Base-by-base conservation (phyloP, 2,888 invertebrate species). In the Notocelia uddmanniana region DNA sequence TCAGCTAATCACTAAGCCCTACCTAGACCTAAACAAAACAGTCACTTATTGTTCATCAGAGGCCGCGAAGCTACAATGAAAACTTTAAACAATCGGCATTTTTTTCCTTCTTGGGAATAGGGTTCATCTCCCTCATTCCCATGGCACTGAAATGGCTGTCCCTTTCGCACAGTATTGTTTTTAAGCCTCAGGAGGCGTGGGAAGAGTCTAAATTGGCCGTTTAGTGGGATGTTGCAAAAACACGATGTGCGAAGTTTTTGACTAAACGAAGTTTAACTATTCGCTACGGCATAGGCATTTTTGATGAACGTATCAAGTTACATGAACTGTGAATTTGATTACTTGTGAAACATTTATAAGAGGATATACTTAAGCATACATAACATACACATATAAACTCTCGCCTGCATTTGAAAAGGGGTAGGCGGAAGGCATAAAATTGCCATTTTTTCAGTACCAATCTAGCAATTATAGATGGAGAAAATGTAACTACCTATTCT, bases 31-130 rank as follows among this genome's bases (percentile, higher is more conserved):
- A 68, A 55, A 72, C 55, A 72, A 72, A 68, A 62, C 72, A 58
- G 18, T 19, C 41, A 70, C 54, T 59, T 62, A 72, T 72, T 72
- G 72, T 72, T 62, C n/a, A 63, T 50, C 45, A 34, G 68, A 72
- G 78, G 78, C 76, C 76, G 78, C 73, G 79, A 81, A 81, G 83
- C 52, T 80, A 72, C 71, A 48, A 75, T 80, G 77, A 83, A 83
- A 79, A 79, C 74, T 71, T 78, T 84, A 75, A 75, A 84, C 86
- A 86, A 83, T 85, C 69, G 73, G 69, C 23, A 69, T 79, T 83
- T 88, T n/a, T 87, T 86, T 84, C 78, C 76, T 62, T 77, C 73
- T 79, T 83, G 83, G 80, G 85, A 85, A 87, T 82, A 78, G 75
- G 23, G 59, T 62, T 74, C 75, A 76, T 75, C 75, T 76, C 74